A percentile compares a stretch with the other conserved stretches of the same genome.
These are phyloP conservation scores for Ooceraea biroi DNA, from an alignment of 1,140 invertebrate species.

Conservation along the genomic window DNA sequence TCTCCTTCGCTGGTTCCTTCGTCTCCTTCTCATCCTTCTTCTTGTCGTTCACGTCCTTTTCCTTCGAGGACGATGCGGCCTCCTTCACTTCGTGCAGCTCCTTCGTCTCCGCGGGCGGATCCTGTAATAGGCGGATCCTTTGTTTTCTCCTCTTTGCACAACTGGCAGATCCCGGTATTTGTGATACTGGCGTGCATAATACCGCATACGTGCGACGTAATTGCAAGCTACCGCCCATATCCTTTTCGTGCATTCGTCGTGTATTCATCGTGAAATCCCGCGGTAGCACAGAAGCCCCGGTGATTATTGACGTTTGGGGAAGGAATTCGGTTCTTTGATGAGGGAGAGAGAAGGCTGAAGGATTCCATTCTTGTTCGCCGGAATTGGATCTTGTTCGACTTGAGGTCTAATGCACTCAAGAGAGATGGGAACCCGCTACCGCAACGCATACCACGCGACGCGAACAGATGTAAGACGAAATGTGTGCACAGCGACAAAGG, in stretches of 20 bases:
- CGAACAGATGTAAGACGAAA: conserved; percentile 2
- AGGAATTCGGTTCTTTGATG: conserved; percentile 8
- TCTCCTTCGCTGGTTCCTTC: conserved; percentile 85
- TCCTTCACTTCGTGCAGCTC: conserved; percentile 46
- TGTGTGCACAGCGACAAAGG: not conserved
- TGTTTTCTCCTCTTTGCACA: not conserved
- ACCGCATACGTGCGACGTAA: conserved; percentile 9
- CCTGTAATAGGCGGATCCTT: conserved; percentile 55
- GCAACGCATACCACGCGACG: not conserved
- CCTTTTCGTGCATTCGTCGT: not conserved
- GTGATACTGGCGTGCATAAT: no score
- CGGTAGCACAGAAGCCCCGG: not conserved
- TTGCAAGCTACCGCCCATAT: conserved; percentile 19
- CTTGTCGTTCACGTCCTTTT: conserved; percentile 78
- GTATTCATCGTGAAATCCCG: not conserved
- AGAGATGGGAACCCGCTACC: not conserved
- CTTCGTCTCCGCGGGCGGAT: conserved; percentile 62
- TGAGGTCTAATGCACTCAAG: not conserved
- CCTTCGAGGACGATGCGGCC: conserved; percentile 44
- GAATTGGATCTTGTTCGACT: conserved; percentile 6
- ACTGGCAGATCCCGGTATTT: not conserved
- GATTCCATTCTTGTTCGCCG: not conserved
- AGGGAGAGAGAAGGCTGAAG: not conserved
- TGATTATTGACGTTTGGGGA: not conserved
- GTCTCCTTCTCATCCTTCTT: conserved; percentile 87